These are phyloP conservation scores for Clupea harengus DNA, from an alignment of 2,113 vertebrate genomes.

Conservation along the genomic window DNA sequence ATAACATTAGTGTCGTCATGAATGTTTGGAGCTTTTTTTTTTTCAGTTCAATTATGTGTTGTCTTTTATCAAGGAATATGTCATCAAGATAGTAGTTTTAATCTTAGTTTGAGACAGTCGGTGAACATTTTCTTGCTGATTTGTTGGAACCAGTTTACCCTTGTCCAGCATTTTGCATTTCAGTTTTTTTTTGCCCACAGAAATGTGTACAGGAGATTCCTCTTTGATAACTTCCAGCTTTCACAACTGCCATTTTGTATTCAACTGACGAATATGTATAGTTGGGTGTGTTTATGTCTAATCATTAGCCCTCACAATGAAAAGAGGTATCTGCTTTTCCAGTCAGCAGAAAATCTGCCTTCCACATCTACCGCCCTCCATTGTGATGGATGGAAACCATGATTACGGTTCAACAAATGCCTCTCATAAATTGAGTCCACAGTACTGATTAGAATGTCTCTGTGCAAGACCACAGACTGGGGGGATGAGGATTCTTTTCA, in stretches of 20 bases:
- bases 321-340: not conserved
- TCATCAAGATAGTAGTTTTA: not conserved
- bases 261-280: not conserved
- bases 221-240: not conserved
- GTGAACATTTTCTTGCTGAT: too few species aligned
- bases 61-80: not conserved
- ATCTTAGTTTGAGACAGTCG: not conserved
- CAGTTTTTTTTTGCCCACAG: too few species aligned
- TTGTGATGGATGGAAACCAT: constrained; percentile 9
- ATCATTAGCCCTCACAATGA: not conserved
- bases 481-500: not conserved
- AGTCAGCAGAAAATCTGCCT: not conserved
- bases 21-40: not conserved
- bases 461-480: not conserved
- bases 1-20: not conserved
- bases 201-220: too few species aligned
- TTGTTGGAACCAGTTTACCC: too few species aligned
- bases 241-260: not conserved
- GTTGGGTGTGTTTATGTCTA: not conserved
- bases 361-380: not conserved
- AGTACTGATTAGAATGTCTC: constrained; percentile 5
- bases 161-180: too few species aligned
- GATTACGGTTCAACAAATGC: constrained; percentile 12
- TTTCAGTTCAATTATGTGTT: too few species aligned
- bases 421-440: not conserved